Conservation (phyloP, 2,888 invertebrate species). For the Melanotus villosus region DNA sequence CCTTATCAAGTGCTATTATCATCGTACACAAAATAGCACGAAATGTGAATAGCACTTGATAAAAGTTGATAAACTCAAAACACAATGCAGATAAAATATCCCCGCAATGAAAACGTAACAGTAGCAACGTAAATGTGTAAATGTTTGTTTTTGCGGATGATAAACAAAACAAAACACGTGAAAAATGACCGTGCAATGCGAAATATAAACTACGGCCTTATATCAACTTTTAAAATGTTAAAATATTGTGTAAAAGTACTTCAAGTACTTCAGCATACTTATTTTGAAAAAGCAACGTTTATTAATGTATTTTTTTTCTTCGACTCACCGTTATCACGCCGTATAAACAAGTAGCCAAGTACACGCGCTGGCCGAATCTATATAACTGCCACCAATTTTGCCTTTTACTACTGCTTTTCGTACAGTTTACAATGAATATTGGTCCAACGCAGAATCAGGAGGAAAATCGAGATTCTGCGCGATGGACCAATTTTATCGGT, state of each 20-base stretch:
- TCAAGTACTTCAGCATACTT: neutral
- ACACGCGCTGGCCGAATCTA: conserved; percentile 40
- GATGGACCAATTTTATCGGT: conserved; percentile 49
- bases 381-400: conserved; percentile 50
- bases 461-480: conserved; percentile 58
- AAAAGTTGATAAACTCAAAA: conserved; percentile 10
- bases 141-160: conserved; percentile 18
- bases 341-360: conserved; percentile 33
- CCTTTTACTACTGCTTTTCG: conserved; percentile 50
- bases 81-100: neutral
- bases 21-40: neutral
- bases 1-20: neutral
- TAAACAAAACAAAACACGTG: conserved; percentile 30
- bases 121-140: conserved; percentile 1
- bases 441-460: conserved; percentile 60
- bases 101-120: conserved; percentile 6
- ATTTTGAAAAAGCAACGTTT: neutral
- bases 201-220: conserved; percentile 28
- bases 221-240: neutral
- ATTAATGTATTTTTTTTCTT: conserved; percentile 13
- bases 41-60: neutral
- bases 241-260: neutral
- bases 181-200: conserved; percentile 24
- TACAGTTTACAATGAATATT: conserved; percentile 54
- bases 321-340: conserved; percentile 27